phyloP scores from a whole-genome alignment of 2,888 invertebrate species.

The Ametastegia equiseti region DNA sequence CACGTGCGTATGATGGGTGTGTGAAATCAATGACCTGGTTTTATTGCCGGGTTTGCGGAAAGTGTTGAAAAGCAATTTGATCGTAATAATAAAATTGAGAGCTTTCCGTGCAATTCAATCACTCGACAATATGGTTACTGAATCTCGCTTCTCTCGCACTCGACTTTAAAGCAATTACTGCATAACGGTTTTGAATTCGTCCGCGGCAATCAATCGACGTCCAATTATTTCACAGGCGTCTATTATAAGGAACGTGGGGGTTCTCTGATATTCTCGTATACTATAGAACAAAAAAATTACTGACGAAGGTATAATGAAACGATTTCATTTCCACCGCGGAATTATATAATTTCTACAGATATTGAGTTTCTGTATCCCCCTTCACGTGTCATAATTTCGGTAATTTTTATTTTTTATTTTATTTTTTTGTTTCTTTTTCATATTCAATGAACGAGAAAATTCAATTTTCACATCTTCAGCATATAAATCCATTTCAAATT shows the following conservation, averaged over 20 bases:
- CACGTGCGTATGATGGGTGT: not conserved
- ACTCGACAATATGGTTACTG: not conserved
- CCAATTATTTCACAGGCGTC: not conserved
- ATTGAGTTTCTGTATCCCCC: no score
- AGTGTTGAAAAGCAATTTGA: not conserved
- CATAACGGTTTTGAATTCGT: not conserved
- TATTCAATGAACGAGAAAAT: not conserved
- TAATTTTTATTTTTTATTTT: not conserved
- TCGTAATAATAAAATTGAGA: not conserved
- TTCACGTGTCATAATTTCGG: no score
- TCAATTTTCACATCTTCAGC: not conserved
- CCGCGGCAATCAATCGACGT: not conserved
- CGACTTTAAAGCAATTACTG: not conserved
- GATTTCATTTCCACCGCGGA: not conserved
- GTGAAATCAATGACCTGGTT: not conserved
- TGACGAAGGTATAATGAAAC: not conserved
- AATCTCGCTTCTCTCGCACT: not conserved
- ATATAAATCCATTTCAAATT: not conserved
- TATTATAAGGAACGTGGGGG: not conserved
- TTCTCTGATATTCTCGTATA: not conserved
- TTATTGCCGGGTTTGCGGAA: not conserved
- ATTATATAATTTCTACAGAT: no score
- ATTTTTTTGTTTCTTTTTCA: not conserved
- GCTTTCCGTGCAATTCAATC: not conserved
- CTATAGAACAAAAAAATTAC: not conserved